Conservation (phyloP, 2,797 vertebrate species). For the Acanthopagrus latus region DNA sequence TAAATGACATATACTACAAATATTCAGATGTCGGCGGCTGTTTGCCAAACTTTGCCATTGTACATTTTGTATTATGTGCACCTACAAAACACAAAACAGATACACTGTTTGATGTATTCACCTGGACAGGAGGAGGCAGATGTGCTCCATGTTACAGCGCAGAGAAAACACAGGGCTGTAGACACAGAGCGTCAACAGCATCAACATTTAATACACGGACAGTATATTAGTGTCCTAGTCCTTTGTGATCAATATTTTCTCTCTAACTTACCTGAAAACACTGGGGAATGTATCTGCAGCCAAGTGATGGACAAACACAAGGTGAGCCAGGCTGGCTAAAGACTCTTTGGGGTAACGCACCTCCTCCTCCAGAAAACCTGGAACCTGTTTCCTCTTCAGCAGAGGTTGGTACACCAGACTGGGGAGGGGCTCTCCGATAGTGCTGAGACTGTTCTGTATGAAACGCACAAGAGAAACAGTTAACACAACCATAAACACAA, state of each 20-base stretch:
- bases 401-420: conserved; percentile 80
- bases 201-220: background rate
- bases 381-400: conserved; percentile 76
- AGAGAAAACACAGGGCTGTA: conserved; percentile 92
- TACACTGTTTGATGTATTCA: conserved; percentile 59
- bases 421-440: conserved; percentile 80
- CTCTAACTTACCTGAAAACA: conserved; percentile 79
- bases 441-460: conserved; percentile 64
- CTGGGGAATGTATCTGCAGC: conserved; percentile 88
- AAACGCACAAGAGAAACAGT: conserved; percentile 16
- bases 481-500: background rate
- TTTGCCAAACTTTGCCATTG: background rate
- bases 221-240: no score
- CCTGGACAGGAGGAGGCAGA: conserved; percentile 92
- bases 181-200: conserved; percentile 22
- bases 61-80: no score
- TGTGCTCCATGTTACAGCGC: conserved; percentile 91
- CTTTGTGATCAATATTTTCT: accelerated
- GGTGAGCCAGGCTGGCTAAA: conserved; percentile 91
- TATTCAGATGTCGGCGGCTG: background rate
- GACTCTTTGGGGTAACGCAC: conserved; percentile 88
- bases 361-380: conserved; percentile 90
- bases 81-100: background rate
- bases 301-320: conserved; percentile 94
- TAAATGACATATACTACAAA: background rate